Base-by-base conservation (phyloP, 2,888 invertebrate genomes). In the Acleris holmiana region DNA sequence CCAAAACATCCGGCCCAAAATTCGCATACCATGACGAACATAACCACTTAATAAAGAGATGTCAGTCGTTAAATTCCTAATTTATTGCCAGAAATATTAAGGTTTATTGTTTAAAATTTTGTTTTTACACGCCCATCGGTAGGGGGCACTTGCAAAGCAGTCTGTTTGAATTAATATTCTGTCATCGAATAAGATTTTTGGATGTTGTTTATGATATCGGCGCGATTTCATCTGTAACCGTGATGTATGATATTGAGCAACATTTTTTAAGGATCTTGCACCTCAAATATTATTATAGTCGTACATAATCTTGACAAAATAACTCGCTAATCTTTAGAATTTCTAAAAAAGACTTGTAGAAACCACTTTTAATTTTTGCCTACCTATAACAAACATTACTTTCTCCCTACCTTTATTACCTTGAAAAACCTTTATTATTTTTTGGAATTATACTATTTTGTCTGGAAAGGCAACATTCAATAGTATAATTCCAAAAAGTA, bases 91-190 rank as follows among this genome's bases (percentile, higher is more conserved):
- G 75, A 83, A 86, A 87, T 80, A 76, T 73, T 76, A 78, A 78
- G 77, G 75, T 86, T 87, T 85, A 86, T 86, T 84, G 83, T 83
- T 80, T 62, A 61, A 76, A 74, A 70, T 72, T 83, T 80, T 79
- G 84, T 86, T 86, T 81, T 80, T 61, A 66, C 80, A 78, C 82
- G 70, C 78, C 73, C 69, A 79, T 67, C 84, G 76, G 79, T 83
- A 77, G 86, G 85, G 85, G 86, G 82, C 76, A 75, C 68, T 69
- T 73, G 73, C 68, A 67, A 65, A 69, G 76, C 75, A 76, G 84
- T 85, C 84, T 82, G 78, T 79, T 84, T 78, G 85, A 88, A 90
- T 90, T 91, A 89, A 89, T 90, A 89, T 87, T 86, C 88, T 87
- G 88, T 89, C 87, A 80, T 81, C 86, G 82, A 77, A 84, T 82